Percentiles rank a stretch among this genome's conserved stretches.
phyloP scores from a whole-genome alignment of 2,888 invertebrate genomes.

The Ligdia adustata region DNA sequence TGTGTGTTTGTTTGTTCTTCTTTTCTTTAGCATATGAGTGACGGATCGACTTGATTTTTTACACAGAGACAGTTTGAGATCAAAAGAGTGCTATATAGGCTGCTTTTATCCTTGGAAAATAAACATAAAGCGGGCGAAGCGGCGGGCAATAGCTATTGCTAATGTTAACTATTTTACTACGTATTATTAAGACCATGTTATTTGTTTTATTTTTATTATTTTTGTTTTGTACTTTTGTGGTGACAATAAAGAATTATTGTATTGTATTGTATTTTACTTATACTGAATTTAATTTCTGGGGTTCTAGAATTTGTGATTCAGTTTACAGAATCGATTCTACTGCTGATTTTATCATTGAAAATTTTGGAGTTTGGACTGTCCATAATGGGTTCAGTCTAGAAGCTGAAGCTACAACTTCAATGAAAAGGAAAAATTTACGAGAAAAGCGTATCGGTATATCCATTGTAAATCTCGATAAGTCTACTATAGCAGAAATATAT shows the following conservation, averaged over 20 bases:
- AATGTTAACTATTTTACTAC: no score
- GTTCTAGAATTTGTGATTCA: no score
- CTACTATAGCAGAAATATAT: conserved; percentile 46
- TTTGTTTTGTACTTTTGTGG: neutral
- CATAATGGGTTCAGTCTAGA: conserved; percentile 43
- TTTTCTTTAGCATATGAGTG: no score
- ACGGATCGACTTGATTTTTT: no score
- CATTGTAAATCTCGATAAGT: conserved; percentile 47
- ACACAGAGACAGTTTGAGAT: no score
- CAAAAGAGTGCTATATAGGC: no score
- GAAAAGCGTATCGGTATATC: conserved; percentile 40
- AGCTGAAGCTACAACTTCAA: conserved; percentile 36
- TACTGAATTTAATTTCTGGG: neutral
- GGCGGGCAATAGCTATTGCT: no score
- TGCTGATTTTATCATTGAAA: conserved; percentile 48
- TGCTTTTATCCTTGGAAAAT: no score
- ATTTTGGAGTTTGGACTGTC: conserved; percentile 56
- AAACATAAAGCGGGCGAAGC: no score
- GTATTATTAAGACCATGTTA: no score
- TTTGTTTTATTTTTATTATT: neutral
- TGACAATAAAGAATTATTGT: conserved; percentile 19
- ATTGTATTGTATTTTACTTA: no score
- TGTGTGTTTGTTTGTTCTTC: no score
- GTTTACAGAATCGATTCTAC: conserved; percentile 55
- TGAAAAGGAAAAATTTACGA: conserved; percentile 56